Evolutionary conservation across 2,113 vertebrate genomes (phyloP), one percentile per base, ranked within the genome.

Genomic region (Phrynosoma platyrhinos): DNA sequence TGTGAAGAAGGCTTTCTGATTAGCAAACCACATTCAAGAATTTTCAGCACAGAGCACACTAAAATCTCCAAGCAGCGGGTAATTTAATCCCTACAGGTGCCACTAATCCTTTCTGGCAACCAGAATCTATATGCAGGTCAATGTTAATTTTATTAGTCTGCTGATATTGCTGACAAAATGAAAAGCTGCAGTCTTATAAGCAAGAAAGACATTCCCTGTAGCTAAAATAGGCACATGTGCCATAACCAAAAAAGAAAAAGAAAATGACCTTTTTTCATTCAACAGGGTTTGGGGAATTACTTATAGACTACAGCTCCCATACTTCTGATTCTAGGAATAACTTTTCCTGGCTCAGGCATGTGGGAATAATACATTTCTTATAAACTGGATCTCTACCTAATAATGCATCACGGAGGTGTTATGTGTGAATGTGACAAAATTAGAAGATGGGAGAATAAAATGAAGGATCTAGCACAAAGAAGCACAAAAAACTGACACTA

Each of bases 81-180:
- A 88, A 53, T 53, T 88, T 23, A 87, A 62, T 76, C 0, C 25
- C 42, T 66, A 25, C 71, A 89, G 79, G 76, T 78, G 1, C 69
- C 47, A 12, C 0, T 32, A 25, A 0, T 69, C 64, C 79, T 66
- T 77, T 87, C 90, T 88, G 23, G 12, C 30, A 90, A 71, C 2
- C 1, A 58, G 6, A 66, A 4, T 1, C 14, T 79, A 86, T 82
- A 85, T 2, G 52, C 6, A 9, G 66, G 84, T 84, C 23, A 89
- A 80, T 25, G 83, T 77, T 88, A 88, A 88, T 83, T 75, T 76
- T 83, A 80, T 89, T 85, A 80, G 77, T 27, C 36, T 74, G 30
- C 21, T 80, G 36, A 47, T 79, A 64, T 64, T 85, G 76, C 82
- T 85, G 82, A 80, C 82, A 72, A 47, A 85, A 62, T 89, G 83